Evolutionary conservation across 2,888 invertebrate species (phyloP), one percentile per base, ranked within the genome.

Genomic region (Synergus gifuensis): DNA sequence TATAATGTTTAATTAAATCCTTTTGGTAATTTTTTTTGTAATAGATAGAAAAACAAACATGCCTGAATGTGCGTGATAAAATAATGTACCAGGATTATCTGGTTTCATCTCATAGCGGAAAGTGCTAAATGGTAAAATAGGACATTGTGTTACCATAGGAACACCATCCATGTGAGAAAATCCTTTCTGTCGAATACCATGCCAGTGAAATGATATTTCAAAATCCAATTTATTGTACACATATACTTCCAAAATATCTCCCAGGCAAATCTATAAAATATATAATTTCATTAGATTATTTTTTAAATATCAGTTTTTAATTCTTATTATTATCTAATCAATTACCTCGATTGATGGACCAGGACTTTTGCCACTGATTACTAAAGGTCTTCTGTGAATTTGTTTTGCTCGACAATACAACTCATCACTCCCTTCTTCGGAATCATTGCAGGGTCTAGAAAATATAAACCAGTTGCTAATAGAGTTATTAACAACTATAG

Each of bases 201-300:
- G 98, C 98, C 98, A 98, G 92, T 98, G 98, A 81, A 98, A 95
- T 66, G 97, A 96, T 5, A 96, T 95, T 90, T 97, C 97, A 94
- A 96, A 95, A 81, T 97, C 97, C 89, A 96, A 96, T 94, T 98
- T 95, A 86, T 98, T 98, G 89, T 95, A 95, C 3, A 98, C 96
- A 87, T 98, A 97, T 60, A 98, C 94, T 22, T 97, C 96, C 7
- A 98, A 95, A 89, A 95, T 96, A 92, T 98, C 98, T 85, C 96
- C 95, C 91, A 96, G 95, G 92, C 98, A 98, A 18, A 98, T 97
- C 94, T 97, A 36, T 96, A 83, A 97, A 81, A 8, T 78, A 40
- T 42, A 54, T 18, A 14, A 28, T 28, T 22, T 4, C 1, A 11
- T 11, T 5, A 4, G 4, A 14, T 62, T 28, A 18, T n/a, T 7